Base-by-base conservation (phyloP, 2,113 vertebrate species). In the Mus pahari region DNA sequence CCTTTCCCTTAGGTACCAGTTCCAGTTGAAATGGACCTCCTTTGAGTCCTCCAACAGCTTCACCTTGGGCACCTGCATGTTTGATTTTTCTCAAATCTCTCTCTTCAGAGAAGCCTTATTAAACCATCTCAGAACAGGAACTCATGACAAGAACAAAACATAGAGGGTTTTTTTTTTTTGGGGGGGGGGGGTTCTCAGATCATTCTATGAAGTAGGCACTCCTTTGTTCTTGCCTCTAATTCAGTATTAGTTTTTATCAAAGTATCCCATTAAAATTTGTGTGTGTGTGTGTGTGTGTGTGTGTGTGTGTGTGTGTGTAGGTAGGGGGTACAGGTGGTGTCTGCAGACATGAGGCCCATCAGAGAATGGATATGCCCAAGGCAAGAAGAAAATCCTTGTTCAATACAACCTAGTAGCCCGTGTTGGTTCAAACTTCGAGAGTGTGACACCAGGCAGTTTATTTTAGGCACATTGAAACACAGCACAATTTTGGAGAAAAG, bases 351-450 rank as follows among this genome's bases (percentile, higher is more conserved):
- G 5, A 13, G 19, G 33, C 19, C 31, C 4, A 53, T 33, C 50
- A 55, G 78, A 22, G 9, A 13, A 55, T n/a, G 17, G 3, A 36
- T 24, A 20, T 58, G 9, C 20, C 33, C 12, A 17, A 58, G 11
- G 5, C 19, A 19, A 81, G 50, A 81, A 58, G 50, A 33, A 58
- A 81, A 58, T 58, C 19, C 10, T 58, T 55, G 36, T 81, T n/a
- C 12, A 55, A 12, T 5, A 58, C 0, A 6, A n/a, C 10, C 55
- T 17, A 24, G 33, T 13, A 12, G 50, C 33, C 3, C 0, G 4
- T n/a, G 17, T 55, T 79, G 50, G 50, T 81, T 81, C 78, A 81
- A 55, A 55, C 33, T 58, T n/a, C 78, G 24, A 58, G 33, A n/a
- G 50, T 81, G 33, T 79, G 77, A 81, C 13, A 13, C 50, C 10